Evolutionary conservation across 2,113 vertebrate genomes (phyloP).

Genomic region (Nothoprocta pentlandii): DNA sequence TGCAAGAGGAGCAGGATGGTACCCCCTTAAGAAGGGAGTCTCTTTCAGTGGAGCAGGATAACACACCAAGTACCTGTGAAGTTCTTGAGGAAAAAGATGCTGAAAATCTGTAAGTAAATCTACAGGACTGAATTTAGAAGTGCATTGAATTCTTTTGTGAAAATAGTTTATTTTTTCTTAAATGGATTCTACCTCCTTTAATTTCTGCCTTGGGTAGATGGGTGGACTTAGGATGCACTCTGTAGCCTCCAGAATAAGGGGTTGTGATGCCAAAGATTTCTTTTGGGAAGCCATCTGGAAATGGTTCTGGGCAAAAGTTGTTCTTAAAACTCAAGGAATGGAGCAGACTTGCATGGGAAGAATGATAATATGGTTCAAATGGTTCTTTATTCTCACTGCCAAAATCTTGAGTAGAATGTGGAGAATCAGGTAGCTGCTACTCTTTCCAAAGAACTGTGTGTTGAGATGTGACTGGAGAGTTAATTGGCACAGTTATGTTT

Average conservation of each 20-base stretch:
- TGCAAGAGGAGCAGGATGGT: background rate
- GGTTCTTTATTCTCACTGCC: background rate
- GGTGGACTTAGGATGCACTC: fast-evolving
- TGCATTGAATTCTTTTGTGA: background rate
- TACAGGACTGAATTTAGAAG: background rate
- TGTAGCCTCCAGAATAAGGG: background rate
- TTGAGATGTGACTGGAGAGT: background rate
- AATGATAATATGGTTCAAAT: background rate
- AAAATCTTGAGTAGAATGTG: background rate
- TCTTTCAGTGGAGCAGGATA: background rate
- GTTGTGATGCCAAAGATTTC: background rate
- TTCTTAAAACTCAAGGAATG: background rate
- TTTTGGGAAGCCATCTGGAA: background rate
- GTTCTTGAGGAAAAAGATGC: background rate
- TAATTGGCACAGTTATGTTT: background rate
- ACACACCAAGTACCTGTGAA: background rate
- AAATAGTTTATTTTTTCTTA: background rate
- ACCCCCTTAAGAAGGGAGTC: background rate
- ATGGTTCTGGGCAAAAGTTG: background rate
- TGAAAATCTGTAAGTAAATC: conserved; percentile 46
- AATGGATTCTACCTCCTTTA: background rate
- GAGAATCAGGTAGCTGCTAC: background rate
- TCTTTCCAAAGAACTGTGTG: background rate
- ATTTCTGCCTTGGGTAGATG: fast-evolving
- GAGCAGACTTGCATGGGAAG: background rate